These are phyloP conservation scores for Sesamia nonagrioides DNA, from an alignment of 1,140 invertebrate genomes.

Conservation along the genomic window DNA sequence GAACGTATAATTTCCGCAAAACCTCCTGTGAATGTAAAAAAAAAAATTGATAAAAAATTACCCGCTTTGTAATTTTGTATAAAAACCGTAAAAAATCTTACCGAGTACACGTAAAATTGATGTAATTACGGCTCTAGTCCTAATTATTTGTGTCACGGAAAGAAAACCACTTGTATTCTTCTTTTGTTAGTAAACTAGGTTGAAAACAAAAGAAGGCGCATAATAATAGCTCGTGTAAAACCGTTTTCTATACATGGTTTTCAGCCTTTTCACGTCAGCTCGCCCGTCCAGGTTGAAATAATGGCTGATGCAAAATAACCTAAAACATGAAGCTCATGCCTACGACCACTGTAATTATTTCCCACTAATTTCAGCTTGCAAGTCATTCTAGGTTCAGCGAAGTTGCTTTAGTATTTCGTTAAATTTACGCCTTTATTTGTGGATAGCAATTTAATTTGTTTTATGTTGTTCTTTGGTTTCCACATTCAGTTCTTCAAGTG, in stretches of 20 bases:
- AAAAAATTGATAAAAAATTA: no score
- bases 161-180: no score
- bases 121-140: not conserved
- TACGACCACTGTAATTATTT: slow-evolving; percentile 55
- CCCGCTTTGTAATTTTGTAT: no score
- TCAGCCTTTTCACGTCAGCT: not conserved
- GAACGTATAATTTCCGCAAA: no score
- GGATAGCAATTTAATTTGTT: not conserved
- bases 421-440: not conserved
- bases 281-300: slow-evolving; percentile 28
- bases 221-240: not conserved
- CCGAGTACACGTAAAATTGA: no score
- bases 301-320: slow-evolving; percentile 51
- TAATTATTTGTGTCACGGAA: no score
- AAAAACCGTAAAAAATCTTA: no score
- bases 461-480: no score
- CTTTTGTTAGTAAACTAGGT: not conserved
- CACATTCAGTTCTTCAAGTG: no score
- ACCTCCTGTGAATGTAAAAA: no score
- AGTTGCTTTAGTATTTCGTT: slow-evolving; percentile 23
- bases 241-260: not conserved
- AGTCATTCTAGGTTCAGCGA: slow-evolving; percentile 33
- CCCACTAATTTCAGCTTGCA: slow-evolving; percentile 47
- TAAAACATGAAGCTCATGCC: slow-evolving; percentile 50
- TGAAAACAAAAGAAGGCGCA: not conserved